Percentiles rank a stretch among this genome's conserved stretches.
Evolutionary conservation across 2,888 invertebrate species (phyloP).

Genomic region (Podabrus alpinus): DNA sequence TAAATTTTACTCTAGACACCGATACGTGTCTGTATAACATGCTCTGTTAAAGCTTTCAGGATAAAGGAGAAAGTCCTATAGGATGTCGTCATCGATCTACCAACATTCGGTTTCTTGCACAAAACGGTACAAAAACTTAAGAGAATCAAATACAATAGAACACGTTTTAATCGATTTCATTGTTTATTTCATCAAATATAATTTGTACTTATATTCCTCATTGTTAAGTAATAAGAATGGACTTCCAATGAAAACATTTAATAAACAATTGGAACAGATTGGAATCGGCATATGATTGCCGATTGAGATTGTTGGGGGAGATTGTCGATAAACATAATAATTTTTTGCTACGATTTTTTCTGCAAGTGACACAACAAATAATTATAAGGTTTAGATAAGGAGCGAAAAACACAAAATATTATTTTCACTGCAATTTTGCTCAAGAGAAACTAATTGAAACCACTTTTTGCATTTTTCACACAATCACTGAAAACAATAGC

Average conservation of each 20-base stretch:
- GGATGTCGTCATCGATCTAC: conserved; percentile 13
- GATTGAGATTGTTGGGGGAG: neutral
- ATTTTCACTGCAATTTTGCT: neutral
- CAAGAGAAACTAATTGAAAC: neutral
- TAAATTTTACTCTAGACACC: conserved; percentile 31
- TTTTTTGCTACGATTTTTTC: neutral
- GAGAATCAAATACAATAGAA: neutral
- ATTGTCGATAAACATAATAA: neutral
- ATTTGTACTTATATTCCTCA: neutral
- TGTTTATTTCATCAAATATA: neutral
- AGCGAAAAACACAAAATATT: neutral
- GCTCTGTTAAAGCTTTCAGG: conserved; percentile 30
- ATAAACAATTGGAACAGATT: neutral
- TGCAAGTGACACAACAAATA: neutral
- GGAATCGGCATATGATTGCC: neutral
- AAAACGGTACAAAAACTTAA: neutral
- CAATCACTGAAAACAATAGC: neutral
- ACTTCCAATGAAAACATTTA: neutral
- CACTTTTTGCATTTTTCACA: neutral
- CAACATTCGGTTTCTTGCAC: neutral
- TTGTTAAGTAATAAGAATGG: neutral
- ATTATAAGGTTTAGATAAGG: neutral
- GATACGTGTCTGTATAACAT: conserved; percentile 30
- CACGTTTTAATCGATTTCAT: neutral
- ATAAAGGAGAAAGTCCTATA: conserved; percentile 31